Conservation (phyloP, 1,140 invertebrate species). For the Solen grandis region DNA sequence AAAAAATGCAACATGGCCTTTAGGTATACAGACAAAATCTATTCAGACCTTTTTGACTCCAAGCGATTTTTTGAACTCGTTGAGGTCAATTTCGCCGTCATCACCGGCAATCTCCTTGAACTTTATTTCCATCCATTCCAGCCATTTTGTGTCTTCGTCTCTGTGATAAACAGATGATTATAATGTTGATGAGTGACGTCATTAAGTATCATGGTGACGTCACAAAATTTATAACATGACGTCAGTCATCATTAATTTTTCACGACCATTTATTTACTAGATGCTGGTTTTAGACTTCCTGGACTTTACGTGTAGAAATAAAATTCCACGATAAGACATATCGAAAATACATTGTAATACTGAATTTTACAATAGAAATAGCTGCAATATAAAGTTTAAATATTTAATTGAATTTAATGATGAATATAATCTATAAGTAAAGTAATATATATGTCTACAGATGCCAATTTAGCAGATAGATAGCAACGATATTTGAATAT, state of each 20-base stretch:
- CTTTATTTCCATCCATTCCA: slow-evolving; percentile 26
- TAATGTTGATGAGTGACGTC: not conserved
- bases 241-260: not conserved
- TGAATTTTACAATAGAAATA: too few relatives aligned
- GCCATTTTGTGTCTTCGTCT: slow-evolving; percentile 46
- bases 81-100: slow-evolving; percentile 17
- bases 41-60: slow-evolving; percentile 52
- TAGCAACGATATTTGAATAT: too few relatives aligned
- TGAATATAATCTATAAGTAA: too few relatives aligned
- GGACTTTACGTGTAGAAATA: too few relatives aligned
- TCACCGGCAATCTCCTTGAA: slow-evolving; percentile 44
- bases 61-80: slow-evolving; percentile 36
- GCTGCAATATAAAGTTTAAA: too few relatives aligned
- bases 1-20: too few relatives aligned
- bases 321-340: too few relatives aligned
- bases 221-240: not conserved
- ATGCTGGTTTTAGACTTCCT: not conserved
- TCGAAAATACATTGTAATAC: too few relatives aligned
- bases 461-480: too few relatives aligned
- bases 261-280: not conserved
- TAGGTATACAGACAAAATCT: too few relatives aligned
- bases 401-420: too few relatives aligned
- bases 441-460: too few relatives aligned
- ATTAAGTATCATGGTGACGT: not conserved
- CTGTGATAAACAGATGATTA: not conserved